Evolutionary conservation across 1,140 invertebrate species (phyloP).

Genomic region (Drosophila micromelanica): DNA sequence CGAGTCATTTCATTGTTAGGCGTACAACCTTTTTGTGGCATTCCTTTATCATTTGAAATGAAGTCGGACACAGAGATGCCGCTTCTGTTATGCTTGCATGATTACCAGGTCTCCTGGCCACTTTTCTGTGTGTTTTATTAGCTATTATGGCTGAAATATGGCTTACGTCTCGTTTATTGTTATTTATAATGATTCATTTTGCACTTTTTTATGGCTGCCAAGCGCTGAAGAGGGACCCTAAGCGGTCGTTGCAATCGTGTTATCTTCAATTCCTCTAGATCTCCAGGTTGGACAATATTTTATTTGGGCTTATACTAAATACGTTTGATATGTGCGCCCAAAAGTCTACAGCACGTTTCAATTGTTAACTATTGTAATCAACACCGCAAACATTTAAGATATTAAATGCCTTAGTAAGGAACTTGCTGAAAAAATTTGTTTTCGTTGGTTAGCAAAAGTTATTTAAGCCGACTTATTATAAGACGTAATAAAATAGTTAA

Average conservation of each 20-base stretch:
- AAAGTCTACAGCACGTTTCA: slow-evolving; percentile 1
- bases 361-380: slow-evolving; percentile 10
- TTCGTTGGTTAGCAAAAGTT: too few relatives aligned
- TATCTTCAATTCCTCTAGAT: slow-evolving; percentile 9
- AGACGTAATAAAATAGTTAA: too few relatives aligned
- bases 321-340: slow-evolving; percentile 1
- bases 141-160: slow-evolving; percentile 79
- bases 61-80: slow-evolving; percentile 69
- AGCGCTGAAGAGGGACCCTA: slow-evolving; percentile 49
- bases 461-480: too few relatives aligned
- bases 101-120: slow-evolving; percentile 50
- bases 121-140: slow-evolving; percentile 77
- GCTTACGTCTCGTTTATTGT: slow-evolving; percentile 78
- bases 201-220: slow-evolving; percentile 75
- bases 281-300: slow-evolving; percentile 15
- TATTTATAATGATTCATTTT: slow-evolving; percentile 81
- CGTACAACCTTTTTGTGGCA: slow-evolving; percentile 41
- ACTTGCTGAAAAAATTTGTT: too few relatives aligned
- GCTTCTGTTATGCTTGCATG: slow-evolving; percentile 72
- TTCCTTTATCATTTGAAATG: slow-evolving; percentile 76
- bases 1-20: slow-evolving; percentile 37
- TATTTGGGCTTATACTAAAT: slow-evolving; percentile 12
- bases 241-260: slow-evolving; percentile 47
- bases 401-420: too few relatives aligned
- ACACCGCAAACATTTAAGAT: neutral